Conservation (phyloP, 2,888 invertebrate species). For the Punctoribates punctum region DNA sequence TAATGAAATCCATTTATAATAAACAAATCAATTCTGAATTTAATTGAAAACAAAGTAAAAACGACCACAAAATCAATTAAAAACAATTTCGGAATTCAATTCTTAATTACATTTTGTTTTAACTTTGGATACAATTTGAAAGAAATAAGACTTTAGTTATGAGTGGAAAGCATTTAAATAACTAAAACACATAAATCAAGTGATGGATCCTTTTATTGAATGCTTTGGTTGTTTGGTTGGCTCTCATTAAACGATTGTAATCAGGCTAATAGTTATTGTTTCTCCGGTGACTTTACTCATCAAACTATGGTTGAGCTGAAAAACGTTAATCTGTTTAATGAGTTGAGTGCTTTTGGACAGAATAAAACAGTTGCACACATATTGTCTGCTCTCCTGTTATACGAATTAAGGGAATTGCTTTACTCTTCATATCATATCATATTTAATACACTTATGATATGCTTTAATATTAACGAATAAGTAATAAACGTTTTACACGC, state of each 20-base stretch:
- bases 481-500: constrained; percentile 35
- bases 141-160: too few relatives aligned
- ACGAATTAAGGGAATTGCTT: constrained; percentile 36
- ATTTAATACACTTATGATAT: constrained; percentile 17
- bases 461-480: constrained; percentile 6
- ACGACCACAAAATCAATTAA: not conserved
- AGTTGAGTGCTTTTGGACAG: not conserved
- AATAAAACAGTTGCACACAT: not conserved
- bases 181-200: not conserved
- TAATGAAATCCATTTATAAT: constrained; percentile 7
- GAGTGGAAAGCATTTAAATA: too few relatives aligned
- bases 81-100: not conserved
- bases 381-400: not conserved
- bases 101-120: too few relatives aligned
- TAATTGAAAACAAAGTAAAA: not conserved
- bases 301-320: not conserved
- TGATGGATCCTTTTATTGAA: not conserved
- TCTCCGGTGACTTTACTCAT: constrained; percentile 33
- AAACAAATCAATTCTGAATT: constrained; percentile 5
- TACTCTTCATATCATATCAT: constrained; percentile 27
- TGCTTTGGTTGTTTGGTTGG: not conserved
- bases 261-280: constrained; percentile 33
- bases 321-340: constrained; percentile 21
- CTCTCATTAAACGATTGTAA: constrained; percentile 10
- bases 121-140: too few relatives aligned